A percentile compares a stretch with the other conserved stretches of the same genome.
phyloP scores from a whole-genome alignment of 2,888 invertebrate species.

The Cartodere bifasciata region DNA sequence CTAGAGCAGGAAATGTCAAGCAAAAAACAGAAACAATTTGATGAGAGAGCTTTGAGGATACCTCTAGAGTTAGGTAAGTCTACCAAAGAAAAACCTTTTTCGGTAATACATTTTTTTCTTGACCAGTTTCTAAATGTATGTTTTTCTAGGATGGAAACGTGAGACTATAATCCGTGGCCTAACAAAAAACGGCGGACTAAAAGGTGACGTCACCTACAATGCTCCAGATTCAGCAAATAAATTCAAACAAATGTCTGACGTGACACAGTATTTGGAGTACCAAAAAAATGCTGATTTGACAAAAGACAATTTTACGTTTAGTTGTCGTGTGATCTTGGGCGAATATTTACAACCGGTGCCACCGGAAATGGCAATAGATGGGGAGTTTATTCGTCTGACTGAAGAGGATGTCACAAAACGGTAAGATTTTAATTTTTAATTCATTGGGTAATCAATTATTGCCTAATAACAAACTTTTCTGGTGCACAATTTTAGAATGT shows the following conservation, averaged over 20 bases:
- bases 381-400: constrained; percentile 62
- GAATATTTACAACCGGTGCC: constrained; percentile 75
- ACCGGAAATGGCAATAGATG: constrained; percentile 46
- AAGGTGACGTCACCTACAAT: constrained; percentile 88
- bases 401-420: constrained; percentile 73
- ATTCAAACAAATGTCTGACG: constrained; percentile 50
- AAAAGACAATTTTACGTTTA: constrained; percentile 86
- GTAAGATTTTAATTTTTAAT: constrained; percentile 28
- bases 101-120: not conserved
- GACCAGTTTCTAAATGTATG: constrained; percentile 1
- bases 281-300: constrained; percentile 49
- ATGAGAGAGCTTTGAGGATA: constrained; percentile 47
- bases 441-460: too few relatives aligned
- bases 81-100: too few relatives aligned
- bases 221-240: constrained; percentile 49
- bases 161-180: constrained; percentile 81
- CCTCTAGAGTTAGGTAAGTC: constrained; percentile 45
- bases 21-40: constrained; percentile 39
- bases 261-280: constrained; percentile 62
- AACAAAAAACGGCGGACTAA: constrained; percentile 72
- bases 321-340: constrained; percentile 77
- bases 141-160: constrained; percentile 71
- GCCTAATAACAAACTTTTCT: too few relatives aligned
- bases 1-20: constrained; percentile 32
- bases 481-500: too few relatives aligned